A percentile compares a stretch with the other conserved stretches of the same genome.
Conservation (phyloP, 2,113 vertebrate species). For the Arvicanthis niloticus region DNA sequence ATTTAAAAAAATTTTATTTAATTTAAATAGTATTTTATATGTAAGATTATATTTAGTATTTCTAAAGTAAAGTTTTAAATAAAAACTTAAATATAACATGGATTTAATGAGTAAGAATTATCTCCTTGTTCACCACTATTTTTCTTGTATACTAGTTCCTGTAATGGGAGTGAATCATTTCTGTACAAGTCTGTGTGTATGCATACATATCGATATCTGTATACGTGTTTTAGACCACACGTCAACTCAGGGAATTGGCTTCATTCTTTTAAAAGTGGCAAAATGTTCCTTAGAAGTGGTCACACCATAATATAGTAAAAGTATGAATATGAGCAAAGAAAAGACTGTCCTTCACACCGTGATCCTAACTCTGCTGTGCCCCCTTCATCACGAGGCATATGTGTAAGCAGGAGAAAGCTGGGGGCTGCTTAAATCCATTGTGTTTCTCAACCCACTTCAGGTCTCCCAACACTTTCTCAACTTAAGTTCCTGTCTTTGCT, state of each 20-base stretch:
- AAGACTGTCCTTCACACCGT: neutral
- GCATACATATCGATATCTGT: neutral
- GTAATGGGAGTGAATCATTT: neutral
- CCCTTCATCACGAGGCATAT: neutral
- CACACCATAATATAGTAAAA: neutral
- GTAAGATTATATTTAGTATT: neutral
- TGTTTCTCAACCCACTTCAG: neutral
- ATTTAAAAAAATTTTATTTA: too few species aligned
- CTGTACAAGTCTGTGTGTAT: fast-evolving
- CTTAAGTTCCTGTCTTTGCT: neutral
- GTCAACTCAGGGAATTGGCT: neutral
- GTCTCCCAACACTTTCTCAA: neutral
- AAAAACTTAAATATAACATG: neutral
- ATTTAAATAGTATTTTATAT: too few species aligned
- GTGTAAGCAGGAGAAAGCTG: neutral
- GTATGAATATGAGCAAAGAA: neutral
- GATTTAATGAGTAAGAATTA: neutral
- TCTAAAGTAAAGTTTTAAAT: neutral
- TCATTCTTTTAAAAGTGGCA: neutral
- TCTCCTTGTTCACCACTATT: neutral
- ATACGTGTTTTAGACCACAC: neutral
- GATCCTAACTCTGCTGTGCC: neutral
- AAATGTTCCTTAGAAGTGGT: neutral
- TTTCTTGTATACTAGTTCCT: neutral
- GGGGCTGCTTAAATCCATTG: neutral